Conservation (phyloP, 2,113 vertebrate genomes). For the Urocitellus parryii region DNA sequence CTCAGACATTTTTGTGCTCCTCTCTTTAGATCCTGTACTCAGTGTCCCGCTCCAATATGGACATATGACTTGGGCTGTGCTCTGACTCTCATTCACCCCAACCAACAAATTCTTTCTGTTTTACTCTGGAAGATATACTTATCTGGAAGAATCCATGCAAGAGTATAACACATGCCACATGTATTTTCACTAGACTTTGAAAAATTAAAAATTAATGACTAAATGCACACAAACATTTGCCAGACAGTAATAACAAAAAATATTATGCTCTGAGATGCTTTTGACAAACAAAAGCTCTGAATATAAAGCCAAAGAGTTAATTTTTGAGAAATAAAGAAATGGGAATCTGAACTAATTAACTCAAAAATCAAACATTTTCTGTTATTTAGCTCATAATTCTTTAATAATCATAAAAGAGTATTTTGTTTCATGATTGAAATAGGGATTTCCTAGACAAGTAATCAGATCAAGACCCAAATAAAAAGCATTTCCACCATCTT, state of each 20-base stretch:
- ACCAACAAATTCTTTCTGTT: background rate
- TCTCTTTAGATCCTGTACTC: background rate
- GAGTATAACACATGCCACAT: background rate
- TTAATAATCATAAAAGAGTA: background rate
- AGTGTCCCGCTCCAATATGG: background rate
- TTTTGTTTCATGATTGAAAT: background rate
- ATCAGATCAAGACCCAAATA: background rate
- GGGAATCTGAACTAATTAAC: background rate
- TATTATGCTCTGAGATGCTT: background rate
- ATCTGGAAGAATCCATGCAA: background rate
- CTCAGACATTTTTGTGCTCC: background rate
- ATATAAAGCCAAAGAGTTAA: background rate
- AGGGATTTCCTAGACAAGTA: background rate
- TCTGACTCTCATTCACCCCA: background rate
- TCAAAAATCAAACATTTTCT: slow-evolving; percentile 7
- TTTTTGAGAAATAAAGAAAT: background rate
- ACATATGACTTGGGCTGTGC: background rate
- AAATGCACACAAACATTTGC: background rate
- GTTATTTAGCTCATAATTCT: slow-evolving; percentile 12
- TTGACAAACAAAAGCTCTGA: background rate
- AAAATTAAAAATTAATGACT: slow-evolving; percentile 16
- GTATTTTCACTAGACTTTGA: slow-evolving; percentile 7
- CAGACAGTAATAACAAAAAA: background rate
- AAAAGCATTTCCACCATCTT: background rate
- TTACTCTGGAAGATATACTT: slow-evolving; percentile 6